A percentile compares a stretch with the other conserved stretches of the same genome.
Conservation (phyloP, 2,113 vertebrate species). For the Cinclus cinclus region DNA sequence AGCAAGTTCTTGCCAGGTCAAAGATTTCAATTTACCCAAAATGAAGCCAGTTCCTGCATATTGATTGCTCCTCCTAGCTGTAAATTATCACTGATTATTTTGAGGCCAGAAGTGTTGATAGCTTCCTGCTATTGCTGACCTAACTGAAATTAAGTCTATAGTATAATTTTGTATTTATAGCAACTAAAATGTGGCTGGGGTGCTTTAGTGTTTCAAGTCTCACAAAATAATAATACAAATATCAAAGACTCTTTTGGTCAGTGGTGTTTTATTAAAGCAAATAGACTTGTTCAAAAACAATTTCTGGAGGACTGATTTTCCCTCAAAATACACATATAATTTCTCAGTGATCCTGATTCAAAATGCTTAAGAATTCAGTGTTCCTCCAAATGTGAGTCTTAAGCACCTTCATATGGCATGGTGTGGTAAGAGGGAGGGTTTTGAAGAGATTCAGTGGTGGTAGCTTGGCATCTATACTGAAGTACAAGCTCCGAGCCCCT, state of each 20-base stretch:
- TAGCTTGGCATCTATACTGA: not conserved
- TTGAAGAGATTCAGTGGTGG: not conserved
- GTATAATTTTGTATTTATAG: conserved; percentile 11
- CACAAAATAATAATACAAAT: not conserved
- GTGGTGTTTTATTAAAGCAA: not conserved
- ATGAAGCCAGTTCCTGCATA: conserved; percentile 23
- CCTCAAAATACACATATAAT: not conserved
- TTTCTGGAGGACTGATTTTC: not conserved
- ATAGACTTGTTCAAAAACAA: not conserved
- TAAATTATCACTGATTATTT: conserved; percentile 56
- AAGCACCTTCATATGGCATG: not conserved
- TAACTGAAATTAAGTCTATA: not conserved
- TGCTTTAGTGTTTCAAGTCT: not conserved
- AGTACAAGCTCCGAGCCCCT: not conserved
- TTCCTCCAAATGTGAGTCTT: not conserved
- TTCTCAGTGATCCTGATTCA: not conserved
- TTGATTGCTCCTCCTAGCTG: conserved; percentile 36
- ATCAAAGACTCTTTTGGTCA: not conserved
- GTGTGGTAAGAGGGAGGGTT: not conserved
- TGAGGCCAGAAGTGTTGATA: conserved; percentile 32
- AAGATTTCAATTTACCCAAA: conserved; percentile 46
- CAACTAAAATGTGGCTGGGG: not conserved
- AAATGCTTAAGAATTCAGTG: not conserved
- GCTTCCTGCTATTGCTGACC: conserved; percentile 12
- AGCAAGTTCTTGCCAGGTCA: not conserved